Conservation (phyloP, 2,113 vertebrate species). For the Oxygymnocypris stewartii region DNA sequence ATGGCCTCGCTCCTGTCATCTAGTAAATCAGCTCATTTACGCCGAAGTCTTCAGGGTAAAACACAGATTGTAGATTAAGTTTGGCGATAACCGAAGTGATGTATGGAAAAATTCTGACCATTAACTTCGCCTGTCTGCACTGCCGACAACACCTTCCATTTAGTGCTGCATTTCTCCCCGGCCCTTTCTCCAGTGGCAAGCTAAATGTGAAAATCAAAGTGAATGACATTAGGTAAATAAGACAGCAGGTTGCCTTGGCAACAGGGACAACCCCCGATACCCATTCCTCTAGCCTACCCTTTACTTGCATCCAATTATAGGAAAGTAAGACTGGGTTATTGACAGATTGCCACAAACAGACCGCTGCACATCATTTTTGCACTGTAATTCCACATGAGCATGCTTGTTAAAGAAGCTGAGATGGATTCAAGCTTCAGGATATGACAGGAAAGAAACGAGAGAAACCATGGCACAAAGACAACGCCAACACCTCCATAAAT, state of each 20-base stretch:
- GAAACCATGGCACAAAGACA: constrained; percentile 36
- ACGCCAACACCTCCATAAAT: constrained; percentile 28
- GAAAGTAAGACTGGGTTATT: constrained; percentile 78
- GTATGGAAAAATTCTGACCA: constrained; percentile 19
- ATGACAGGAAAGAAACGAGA: constrained; percentile 34
- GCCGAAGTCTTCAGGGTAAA: background rate
- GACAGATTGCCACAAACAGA: constrained; percentile 74
- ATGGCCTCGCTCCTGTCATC: constrained; percentile 22
- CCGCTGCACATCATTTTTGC: constrained; percentile 75
- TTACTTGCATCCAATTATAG: constrained; percentile 79
- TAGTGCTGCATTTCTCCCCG: constrained; percentile 48
- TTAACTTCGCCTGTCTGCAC: constrained; percentile 36
- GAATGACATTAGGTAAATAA: constrained; percentile 82
- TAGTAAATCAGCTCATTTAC: constrained; percentile 35
- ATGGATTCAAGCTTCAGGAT: constrained; percentile 44
- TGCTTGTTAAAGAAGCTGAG: constrained; percentile 62
- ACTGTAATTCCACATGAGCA: constrained; percentile 74
- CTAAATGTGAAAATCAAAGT: constrained; percentile 80
- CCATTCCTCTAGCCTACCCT: constrained; percentile 75
- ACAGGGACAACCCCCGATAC: constrained; percentile 68
- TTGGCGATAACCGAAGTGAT: background rate
- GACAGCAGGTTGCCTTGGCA: constrained; percentile 78
- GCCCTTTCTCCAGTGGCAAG: constrained; percentile 62
- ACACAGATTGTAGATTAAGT: constrained; percentile 16
- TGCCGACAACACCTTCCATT: constrained; percentile 52